phyloP scores from a whole-genome alignment of 2,797 vertebrate species.

The Sebastes oblongus region DNA sequence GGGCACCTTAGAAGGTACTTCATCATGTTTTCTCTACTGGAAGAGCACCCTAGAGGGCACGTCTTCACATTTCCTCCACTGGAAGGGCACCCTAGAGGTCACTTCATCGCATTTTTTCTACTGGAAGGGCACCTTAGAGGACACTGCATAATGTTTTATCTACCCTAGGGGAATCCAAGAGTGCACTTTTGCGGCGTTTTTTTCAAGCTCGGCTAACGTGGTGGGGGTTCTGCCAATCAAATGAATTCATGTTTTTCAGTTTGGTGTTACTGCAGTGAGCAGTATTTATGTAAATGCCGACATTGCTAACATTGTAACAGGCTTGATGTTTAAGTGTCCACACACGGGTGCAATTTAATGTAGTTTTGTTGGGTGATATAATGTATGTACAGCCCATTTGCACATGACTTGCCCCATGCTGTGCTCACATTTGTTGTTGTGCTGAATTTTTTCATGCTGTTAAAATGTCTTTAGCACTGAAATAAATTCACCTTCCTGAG shows the following conservation, averaged over 20 bases:
- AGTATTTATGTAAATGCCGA: neutral
- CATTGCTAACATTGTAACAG: neutral
- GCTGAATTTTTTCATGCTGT: neutral
- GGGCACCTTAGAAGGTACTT: fast-evolving
- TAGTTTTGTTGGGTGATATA: slow-evolving; percentile 5
- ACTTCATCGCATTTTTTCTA: no score
- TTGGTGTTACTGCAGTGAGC: neutral
- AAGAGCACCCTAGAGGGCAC: no score
- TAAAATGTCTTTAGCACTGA: neutral
- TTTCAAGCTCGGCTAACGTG: neutral
- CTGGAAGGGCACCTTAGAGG: no score
- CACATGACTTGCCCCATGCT: neutral
- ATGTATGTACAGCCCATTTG: neutral
- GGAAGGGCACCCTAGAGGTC: no score
- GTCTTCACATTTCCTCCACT: no score
- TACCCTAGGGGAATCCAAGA: no score
- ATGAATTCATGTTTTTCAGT: neutral
- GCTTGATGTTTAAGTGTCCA: neutral
- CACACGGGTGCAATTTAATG: slow-evolving; percentile 1
- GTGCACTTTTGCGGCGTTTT: no score
- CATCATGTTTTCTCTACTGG: fast-evolving
- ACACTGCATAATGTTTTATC: no score
- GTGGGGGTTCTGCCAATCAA: neutral
- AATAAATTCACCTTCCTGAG: slow-evolving; percentile 14
- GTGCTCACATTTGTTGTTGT: neutral